These are phyloP conservation scores for Agrypnus murinus DNA, from an alignment of 2,888 invertebrate genomes.

Conservation along the genomic window DNA sequence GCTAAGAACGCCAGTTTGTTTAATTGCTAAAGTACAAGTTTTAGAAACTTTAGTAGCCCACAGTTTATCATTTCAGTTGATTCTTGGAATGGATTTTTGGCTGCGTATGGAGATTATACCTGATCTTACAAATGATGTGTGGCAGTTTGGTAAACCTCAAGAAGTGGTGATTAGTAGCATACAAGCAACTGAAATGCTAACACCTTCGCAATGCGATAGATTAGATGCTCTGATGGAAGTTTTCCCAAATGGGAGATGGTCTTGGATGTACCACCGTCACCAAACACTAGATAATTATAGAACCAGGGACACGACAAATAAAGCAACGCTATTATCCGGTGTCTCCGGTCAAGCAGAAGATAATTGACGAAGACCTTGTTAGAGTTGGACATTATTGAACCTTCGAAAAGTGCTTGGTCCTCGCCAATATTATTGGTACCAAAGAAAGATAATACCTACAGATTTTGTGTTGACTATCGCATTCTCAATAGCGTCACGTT, in stretches of 20 bases:
- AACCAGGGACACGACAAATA: neutral
- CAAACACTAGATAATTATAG: neutral
- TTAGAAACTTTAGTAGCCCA: neutral
- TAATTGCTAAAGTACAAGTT: neutral
- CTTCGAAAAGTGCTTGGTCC: conserved; percentile 50
- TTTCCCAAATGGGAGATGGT: neutral
- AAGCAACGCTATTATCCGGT: conserved; percentile 47
- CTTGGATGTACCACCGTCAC: neutral
- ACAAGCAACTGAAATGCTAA: neutral
- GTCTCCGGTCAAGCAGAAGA: neutral
- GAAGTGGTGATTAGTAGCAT: too few species aligned
- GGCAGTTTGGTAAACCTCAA: conserved; percentile 26
- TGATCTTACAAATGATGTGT: conserved; percentile 33
- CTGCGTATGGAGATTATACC: conserved; percentile 34
- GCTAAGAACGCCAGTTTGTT: neutral
- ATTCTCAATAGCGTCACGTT: conserved; percentile 61
- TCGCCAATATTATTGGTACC: conserved; percentile 51
- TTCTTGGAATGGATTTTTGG: neutral
- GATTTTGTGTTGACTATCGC: conserved; percentile 47
- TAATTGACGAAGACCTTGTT: conserved; percentile 59
- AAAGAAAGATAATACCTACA: too few species aligned
- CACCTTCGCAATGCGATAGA: neutral
- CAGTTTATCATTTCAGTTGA: neutral
- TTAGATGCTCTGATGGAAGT: neutral
- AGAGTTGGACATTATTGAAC: conserved; percentile 50